A percentile compares a stretch with the other conserved stretches of the same genome.
phyloP scores from a whole-genome alignment of 1,140 invertebrate species.

The Harlomillsia oculata region DNA sequence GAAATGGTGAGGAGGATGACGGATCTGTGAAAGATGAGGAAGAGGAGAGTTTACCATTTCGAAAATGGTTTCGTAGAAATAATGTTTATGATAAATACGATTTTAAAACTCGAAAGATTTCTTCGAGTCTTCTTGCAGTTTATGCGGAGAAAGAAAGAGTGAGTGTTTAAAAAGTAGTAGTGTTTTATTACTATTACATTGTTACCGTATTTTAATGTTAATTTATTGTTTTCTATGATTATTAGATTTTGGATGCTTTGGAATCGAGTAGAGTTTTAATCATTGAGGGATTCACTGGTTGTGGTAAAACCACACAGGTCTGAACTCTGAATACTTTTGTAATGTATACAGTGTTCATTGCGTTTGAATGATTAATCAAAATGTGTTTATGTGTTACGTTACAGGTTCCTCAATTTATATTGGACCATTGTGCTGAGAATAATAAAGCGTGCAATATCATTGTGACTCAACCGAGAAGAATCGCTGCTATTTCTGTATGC shows the following conservation, averaged over 20 bases:
- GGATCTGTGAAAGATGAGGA: no score
- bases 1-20: no score
- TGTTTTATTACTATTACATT: not conserved
- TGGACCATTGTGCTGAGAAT: slow-evolving; percentile 56
- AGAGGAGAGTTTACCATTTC: not conserved
- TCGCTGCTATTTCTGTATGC: slow-evolving; percentile 74
- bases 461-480: slow-evolving; percentile 75
- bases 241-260: slow-evolving; percentile 53
- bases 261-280: slow-evolving; percentile 59
- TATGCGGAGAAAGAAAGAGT: slow-evolving; percentile 11
- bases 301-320: slow-evolving; percentile 37
- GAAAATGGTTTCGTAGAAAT: not conserved
- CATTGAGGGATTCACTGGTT: slow-evolving; percentile 80
- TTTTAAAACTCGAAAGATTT: slow-evolving; percentile 14
- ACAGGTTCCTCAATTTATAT: slow-evolving; percentile 63
- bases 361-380: not conserved
- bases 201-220: not conserved
- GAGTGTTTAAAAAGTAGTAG: not conserved
- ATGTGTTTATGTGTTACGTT: not conserved
- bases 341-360: no score
- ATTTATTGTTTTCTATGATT: slow-evolving; percentile 11
- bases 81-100: slow-evolving; percentile 14
- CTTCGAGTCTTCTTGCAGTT: slow-evolving; percentile 3
- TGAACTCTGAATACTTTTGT: not conserved
- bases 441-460: slow-evolving; percentile 64